Percentiles rank a stretch among this genome's conserved stretches.
phyloP scores from a whole-genome alignment of 2,888 invertebrate species.

The Cosmopolites sordidus region DNA sequence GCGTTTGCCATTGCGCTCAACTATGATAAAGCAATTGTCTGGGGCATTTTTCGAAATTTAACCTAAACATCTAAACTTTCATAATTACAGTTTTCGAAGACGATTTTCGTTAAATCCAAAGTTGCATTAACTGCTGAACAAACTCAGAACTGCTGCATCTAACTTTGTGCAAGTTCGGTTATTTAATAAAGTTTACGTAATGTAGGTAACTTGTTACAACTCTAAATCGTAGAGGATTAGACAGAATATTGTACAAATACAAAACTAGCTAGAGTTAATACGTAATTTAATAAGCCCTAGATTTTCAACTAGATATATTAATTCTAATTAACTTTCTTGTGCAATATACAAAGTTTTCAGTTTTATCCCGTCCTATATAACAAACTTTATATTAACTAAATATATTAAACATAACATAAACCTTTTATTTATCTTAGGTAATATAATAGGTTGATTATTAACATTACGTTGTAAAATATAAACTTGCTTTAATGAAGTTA shows the following conservation, averaged over 20 bases:
- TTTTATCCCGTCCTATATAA: background rate
- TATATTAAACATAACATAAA: background rate
- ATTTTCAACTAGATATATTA: slow-evolving; percentile 4
- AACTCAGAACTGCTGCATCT: slow-evolving; percentile 18
- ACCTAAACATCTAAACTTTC: slow-evolving; percentile 2
- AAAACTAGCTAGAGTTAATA: slow-evolving; percentile 18
- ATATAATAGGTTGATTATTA: no score
- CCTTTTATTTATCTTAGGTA: background rate
- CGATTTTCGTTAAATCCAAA: slow-evolving; percentile 12
- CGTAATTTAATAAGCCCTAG: slow-evolving; percentile 15
- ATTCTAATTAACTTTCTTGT: slow-evolving; percentile 9
- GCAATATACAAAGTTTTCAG: slow-evolving; percentile 1
- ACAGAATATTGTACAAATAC: slow-evolving; percentile 21
- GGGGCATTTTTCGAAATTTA: slow-evolving; percentile 1
- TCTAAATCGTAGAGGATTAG: slow-evolving; percentile 28
- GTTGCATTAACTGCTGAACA: slow-evolving; percentile 16
- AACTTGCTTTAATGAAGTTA: background rate
- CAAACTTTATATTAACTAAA: slow-evolving; percentile 1
- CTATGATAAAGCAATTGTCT: slow-evolving; percentile 1
- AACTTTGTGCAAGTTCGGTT: slow-evolving; percentile 28
- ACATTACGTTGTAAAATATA: no score
- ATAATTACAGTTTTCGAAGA: slow-evolving; percentile 10
- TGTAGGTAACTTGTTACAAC: slow-evolving; percentile 29
- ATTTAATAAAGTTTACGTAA: slow-evolving; percentile 34
- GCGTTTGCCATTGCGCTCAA: background rate